These are phyloP conservation scores for Chondrilla cf. caribensis DNA, from an alignment of 37 sponge, comb jelly and placozoan species.

Conservation along the genomic window DNA sequence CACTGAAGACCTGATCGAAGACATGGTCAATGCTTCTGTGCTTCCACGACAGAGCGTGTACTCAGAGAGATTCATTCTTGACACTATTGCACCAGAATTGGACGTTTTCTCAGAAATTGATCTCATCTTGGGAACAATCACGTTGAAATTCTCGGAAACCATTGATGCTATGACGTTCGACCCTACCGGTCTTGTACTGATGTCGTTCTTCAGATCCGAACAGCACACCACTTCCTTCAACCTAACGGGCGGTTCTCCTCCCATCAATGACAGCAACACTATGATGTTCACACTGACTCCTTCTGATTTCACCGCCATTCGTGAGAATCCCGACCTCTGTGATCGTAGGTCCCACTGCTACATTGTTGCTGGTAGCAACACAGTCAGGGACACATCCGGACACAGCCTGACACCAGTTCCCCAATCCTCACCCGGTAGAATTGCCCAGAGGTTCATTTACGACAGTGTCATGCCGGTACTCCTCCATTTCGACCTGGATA, in stretches of 20 bases:
- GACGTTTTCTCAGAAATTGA: conserved; percentile 61
- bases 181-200: conserved; percentile 53
- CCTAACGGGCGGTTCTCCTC: conserved; percentile 40
- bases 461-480: conserved; percentile 57
- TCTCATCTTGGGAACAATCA: conserved; percentile 45
- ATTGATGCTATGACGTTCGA: conserved; percentile 62
- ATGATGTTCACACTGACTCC: conserved; percentile 33
- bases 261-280: conserved; percentile 38
- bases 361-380: conserved; percentile 30
- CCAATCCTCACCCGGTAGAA: conserved; percentile 60
- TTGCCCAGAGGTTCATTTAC: conserved; percentile 52
- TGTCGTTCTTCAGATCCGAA: conserved; percentile 68
- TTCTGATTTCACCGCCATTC: conserved; percentile 57
- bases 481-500: conserved; percentile 67
- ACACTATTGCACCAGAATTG: conserved; percentile 55
- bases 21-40: conserved; percentile 63
- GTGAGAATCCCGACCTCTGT: conserved; percentile 59
- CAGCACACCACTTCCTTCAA: conserved; percentile 29
- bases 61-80: conserved; percentile 25
- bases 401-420: conserved; percentile 47
- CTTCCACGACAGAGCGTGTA: conserved; percentile 6
- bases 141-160: conserved; percentile 76
- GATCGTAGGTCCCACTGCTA: conserved; percentile 76
- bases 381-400: conserved; percentile 66
- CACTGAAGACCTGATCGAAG: conserved; percentile 37